phyloP scores from a whole-genome alignment of 1,140 invertebrate genomes.

The Sinella curviseta region DNA sequence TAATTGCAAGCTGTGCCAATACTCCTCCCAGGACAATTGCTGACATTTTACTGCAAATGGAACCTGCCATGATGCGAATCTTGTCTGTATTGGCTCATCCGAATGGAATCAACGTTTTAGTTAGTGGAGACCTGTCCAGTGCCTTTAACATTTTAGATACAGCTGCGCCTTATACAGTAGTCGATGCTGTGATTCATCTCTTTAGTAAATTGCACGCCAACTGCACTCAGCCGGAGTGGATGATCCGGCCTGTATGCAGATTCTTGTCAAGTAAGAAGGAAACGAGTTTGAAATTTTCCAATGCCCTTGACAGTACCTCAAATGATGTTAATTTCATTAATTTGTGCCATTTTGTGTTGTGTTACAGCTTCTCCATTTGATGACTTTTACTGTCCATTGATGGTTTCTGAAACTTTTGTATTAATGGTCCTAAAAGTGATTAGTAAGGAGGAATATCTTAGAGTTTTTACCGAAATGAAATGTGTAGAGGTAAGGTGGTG shows the following conservation, averaged over 20 bases:
- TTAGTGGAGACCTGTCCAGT: conserved; percentile 51
- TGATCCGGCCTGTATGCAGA: conserved; percentile 40
- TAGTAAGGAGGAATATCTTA: conserved; percentile 66
- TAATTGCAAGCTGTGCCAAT: conserved; percentile 23
- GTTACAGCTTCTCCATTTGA: conserved; percentile 47
- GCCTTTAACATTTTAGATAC: conserved; percentile 49
- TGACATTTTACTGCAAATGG: conserved; percentile 66
- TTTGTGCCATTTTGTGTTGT: not conserved
- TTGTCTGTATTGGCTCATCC: conserved; percentile 68
- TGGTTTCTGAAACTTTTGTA: conserved; percentile 50
- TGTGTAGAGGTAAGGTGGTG: conserved; percentile 52
- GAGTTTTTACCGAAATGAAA: conserved; percentile 65
- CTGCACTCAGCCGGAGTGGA: conserved; percentile 34
- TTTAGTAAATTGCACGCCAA: conserved; percentile 54
- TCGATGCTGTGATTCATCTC: conserved; percentile 80
- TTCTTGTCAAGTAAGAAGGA: conserved; percentile 48
- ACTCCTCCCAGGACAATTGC: conserved; percentile 38
- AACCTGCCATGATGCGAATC: conserved; percentile 77
- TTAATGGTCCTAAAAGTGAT: conserved; percentile 65
- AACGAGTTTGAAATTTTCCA: not conserved
- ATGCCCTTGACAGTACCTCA: not conserved
- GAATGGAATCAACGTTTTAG: conserved; percentile 52
- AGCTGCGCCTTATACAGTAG: conserved; percentile 64
- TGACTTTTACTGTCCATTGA: conserved; percentile 48
- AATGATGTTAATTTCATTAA: not conserved